These are phyloP conservation scores for Drosophila sp. DNA, from an alignment of 1,140 invertebrate species.

Conservation along the genomic window DNA sequence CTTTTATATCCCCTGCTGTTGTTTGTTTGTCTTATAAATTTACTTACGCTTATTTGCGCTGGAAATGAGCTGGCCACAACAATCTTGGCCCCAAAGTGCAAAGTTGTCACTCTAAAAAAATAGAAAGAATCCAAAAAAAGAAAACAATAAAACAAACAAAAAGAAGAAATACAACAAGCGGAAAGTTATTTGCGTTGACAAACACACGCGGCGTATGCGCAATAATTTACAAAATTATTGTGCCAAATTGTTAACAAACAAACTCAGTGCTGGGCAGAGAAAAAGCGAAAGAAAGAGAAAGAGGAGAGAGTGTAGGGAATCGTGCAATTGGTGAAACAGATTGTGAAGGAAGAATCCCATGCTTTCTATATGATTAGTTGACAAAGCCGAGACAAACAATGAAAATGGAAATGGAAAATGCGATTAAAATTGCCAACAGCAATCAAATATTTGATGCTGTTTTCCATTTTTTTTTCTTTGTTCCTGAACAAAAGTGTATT, in stretches of 20 bases:
- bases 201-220: constrained; percentile 72
- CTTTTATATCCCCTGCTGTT: constrained; percentile 32
- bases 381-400: constrained; percentile 49
- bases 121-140: background rate
- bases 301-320: background rate
- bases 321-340: constrained; percentile 18
- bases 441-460: constrained; percentile 34
- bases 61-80: constrained; percentile 67
- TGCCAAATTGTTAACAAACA: constrained; percentile 41
- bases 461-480: background rate
- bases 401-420: constrained; percentile 46
- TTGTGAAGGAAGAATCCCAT: constrained; percentile 22
- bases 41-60: constrained; percentile 81
- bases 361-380: constrained; percentile 80
- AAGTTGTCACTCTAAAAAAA: constrained; percentile 17
- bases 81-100: constrained; percentile 45
- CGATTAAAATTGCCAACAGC: constrained; percentile 13
- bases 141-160: constrained; percentile 1
- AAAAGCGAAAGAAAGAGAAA: no score
- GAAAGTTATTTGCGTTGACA: constrained; percentile 54
- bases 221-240: constrained; percentile 77
- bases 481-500: constrained; percentile 22
- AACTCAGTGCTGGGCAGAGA: constrained; percentile 6
- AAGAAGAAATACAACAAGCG: constrained; percentile 2
- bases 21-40: constrained; percentile 81